These are phyloP conservation scores for Musca domestica DNA, from an alignment of 1,140 invertebrate species.

Conservation along the genomic window DNA sequence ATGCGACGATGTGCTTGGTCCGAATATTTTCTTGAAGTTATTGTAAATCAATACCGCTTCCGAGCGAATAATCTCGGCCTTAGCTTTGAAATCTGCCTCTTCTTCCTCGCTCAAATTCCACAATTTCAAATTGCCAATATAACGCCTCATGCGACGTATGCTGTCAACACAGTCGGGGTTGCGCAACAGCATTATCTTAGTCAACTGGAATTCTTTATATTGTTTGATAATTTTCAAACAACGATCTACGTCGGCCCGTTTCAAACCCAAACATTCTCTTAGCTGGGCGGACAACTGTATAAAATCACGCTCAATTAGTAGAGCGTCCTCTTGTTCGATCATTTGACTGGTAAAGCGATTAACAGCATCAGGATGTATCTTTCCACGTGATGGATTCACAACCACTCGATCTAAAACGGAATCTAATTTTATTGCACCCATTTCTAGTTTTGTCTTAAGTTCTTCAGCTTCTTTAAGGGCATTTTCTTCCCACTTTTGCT, in stretches of 20 bases:
- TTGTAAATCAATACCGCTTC: constrained; percentile 66
- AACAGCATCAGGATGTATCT: constrained; percentile 19
- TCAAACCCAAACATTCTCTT: constrained; percentile 65
- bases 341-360: constrained; percentile 26
- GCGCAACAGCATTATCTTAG: constrained; percentile 79
- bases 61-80: constrained; percentile 65
- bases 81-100: constrained; percentile 62
- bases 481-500: constrained; percentile 62
- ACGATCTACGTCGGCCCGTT: constrained; percentile 64
- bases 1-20: constrained; percentile 54
- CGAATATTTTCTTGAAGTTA: constrained; percentile 61
- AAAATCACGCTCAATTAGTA: constrained; percentile 59
- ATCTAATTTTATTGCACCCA: constrained; percentile 61
- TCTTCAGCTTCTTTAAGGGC: constrained; percentile 58
- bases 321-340: constrained; percentile 45
- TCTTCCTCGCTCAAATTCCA: constrained; percentile 69
- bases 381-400: constrained; percentile 49
- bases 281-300: constrained; percentile 73
- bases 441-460: constrained; percentile 55
- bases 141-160: constrained; percentile 67
- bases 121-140: constrained; percentile 70
- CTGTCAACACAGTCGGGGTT: constrained; percentile 80
- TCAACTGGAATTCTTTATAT: constrained; percentile 65
- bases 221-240: constrained; percentile 63
- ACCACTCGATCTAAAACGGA: constrained; percentile 61